These are phyloP conservation scores for Mechanitis messenoides DNA, from an alignment of 2,888 invertebrate genomes.

Conservation along the genomic window DNA sequence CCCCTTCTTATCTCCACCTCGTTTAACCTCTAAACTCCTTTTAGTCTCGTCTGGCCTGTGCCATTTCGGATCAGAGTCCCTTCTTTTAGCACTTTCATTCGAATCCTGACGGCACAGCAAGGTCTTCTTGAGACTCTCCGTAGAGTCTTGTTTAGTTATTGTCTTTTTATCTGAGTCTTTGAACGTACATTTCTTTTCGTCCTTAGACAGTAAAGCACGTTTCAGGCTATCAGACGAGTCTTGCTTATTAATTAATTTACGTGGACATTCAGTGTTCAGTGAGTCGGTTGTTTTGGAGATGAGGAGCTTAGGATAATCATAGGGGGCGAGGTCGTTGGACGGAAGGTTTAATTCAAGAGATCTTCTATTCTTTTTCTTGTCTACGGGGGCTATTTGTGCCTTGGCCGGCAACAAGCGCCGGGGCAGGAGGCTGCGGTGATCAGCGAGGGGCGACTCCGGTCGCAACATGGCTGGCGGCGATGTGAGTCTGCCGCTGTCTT, in stretches of 20 bases:
- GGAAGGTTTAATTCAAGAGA: conserved; percentile 71
- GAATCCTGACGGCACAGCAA: conserved; percentile 63
- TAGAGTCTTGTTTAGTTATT: conserved; percentile 62
- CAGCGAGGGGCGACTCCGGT: conserved; percentile 74
- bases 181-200: conserved; percentile 55
- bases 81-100: conserved; percentile 62
- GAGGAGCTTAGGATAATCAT: conserved; percentile 69
- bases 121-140: conserved; percentile 65
- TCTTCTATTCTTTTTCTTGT: conserved; percentile 67
- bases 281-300: conserved; percentile 73
- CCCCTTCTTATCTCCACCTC: conserved; percentile 65
- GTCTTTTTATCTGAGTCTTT: conserved; percentile 59
- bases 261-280: conserved; percentile 66
- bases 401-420: conserved; percentile 67
- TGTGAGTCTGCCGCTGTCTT: conserved; percentile 50
- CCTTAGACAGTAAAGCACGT: conserved; percentile 60
- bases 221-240: conserved; percentile 69
- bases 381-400: conserved; percentile 67
- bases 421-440: conserved; percentile 70
- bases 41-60: conserved; percentile 55
- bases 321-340: conserved; percentile 54
- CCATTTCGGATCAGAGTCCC: conserved; percentile 58
- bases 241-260: conserved; percentile 65
- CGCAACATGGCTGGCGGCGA: conserved; percentile 69
- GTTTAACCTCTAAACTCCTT: conserved; percentile 50